A percentile compares a stretch with the other conserved stretches of the same genome.
Evolutionary conservation across 2,113 vertebrate species (phyloP).

Genomic region (Rostratula benghalensis): DNA sequence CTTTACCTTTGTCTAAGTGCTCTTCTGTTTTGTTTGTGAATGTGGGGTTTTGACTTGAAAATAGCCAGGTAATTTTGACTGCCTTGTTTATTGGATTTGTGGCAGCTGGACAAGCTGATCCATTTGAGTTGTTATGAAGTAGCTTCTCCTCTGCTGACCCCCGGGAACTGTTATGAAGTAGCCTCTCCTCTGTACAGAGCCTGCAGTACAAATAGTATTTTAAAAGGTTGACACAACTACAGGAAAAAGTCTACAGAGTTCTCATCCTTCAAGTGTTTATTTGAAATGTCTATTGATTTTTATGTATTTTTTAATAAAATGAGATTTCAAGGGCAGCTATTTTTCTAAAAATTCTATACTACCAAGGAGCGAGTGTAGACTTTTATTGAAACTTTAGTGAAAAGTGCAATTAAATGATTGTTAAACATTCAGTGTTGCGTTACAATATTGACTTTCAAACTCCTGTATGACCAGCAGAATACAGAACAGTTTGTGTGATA

Average conservation of each 20-base stretch:
- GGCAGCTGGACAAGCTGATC: background rate
- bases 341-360: background rate
- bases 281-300: conserved; percentile 24
- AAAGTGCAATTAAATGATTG: background rate
- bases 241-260: background rate
- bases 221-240: background rate
- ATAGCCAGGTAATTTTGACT: background rate
- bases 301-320: conserved; percentile 8
- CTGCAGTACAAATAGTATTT: background rate
- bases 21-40: background rate
- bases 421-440: background rate
- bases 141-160: background rate
- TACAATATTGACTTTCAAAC: background rate
- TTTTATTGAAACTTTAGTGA: background rate
- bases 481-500: rapidly evolving
- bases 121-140: too few relatives aligned
- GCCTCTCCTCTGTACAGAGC: background rate
- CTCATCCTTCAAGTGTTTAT: background rate
- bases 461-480: background rate
- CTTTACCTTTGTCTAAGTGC: background rate
- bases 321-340: background rate
- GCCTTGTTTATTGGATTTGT: background rate
- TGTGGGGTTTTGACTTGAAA: background rate
- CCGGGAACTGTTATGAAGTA: background rate
- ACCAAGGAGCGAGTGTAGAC: background rate